Evolutionary conservation across 2,888 invertebrate species (phyloP), one percentile per base, ranked within the genome.

Genomic region (Mythimna impura): DNA sequence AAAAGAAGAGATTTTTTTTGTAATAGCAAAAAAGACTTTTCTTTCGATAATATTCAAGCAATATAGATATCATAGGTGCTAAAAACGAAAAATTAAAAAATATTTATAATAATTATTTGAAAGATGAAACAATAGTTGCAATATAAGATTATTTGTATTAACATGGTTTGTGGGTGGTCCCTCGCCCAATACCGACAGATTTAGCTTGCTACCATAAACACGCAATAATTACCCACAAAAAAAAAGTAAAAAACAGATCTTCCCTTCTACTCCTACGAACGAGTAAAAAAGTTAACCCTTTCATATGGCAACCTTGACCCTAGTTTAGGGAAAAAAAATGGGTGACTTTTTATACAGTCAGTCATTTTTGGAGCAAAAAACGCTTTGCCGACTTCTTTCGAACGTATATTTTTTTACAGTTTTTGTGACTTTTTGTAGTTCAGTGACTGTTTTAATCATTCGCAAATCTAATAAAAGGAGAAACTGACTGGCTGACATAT

Each of bases 271-370:
- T 80, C 75, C 83, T 76, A 64, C 79, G 6, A 74, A 58, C 60
- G 34, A 36, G 73, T 85, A 87, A 91, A 90, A 88, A 87, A 86
- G 60, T 87, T 79, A 78, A 90, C 91, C 92, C 92, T 91, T 90
- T 91, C 86, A 88, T 82, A 73, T 86, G 85, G 71, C 80, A 82
- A 81, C 85, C 82, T 83, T 88, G 89, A 88, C 84, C 87, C 78
- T 82, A 87, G 84, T 88, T 89, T 89, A 79, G 1, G 34, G 67
- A 58, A 66, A 65, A 82, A 81, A 61, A 77, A 50, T 54, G 62
- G 61, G 10, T 69, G n/a, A 61, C 61, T 71, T 84, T 80, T 82
- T 82, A 70, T 58, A 68, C 54, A 14, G 25, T 34, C 40, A 57
- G 52, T 69, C 25, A 63, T 50, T 43, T 58, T 58, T 20, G 22